Conservation (phyloP, 2,888 invertebrate species). For the Siphlonurus alternatus region DNA sequence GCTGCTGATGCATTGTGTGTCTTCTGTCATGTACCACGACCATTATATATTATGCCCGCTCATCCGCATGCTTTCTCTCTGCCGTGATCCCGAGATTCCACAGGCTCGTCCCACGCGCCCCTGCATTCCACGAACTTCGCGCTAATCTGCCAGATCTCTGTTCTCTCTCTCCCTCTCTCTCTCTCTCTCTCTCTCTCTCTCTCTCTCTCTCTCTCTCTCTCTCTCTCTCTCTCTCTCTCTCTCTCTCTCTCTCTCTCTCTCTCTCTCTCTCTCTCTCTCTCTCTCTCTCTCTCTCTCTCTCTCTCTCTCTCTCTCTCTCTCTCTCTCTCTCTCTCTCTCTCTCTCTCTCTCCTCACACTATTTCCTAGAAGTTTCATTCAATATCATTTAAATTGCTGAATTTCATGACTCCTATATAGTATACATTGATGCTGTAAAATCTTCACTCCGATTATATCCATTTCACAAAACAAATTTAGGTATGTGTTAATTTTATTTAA, state of each 20-base stretch:
- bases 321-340: background rate
- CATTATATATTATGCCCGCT: too few species aligned
- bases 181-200: background rate
- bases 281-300: background rate
- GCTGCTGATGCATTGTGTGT: too few species aligned
- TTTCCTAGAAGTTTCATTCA: background rate
- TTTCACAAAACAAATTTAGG: too few species aligned
- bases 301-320: background rate
- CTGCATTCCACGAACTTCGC: background rate
- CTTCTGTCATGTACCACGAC: too few species aligned
- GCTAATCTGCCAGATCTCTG: background rate
- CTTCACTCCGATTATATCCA: too few species aligned
- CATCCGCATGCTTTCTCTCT: too few species aligned
- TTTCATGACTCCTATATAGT: too few species aligned
- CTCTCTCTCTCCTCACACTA: background rate
- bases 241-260: background rate
- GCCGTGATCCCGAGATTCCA: too few species aligned
- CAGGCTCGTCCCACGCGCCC: too few species aligned
- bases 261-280: background rate
- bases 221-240: background rate
- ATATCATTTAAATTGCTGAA: too few species aligned
- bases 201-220: background rate
- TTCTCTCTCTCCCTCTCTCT: constrained; percentile 1
- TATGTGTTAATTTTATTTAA: too few species aligned
- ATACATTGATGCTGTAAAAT: too few species aligned